Conservation (phyloP, 2,113 vertebrate species). For the Anhinga anhinga region DNA sequence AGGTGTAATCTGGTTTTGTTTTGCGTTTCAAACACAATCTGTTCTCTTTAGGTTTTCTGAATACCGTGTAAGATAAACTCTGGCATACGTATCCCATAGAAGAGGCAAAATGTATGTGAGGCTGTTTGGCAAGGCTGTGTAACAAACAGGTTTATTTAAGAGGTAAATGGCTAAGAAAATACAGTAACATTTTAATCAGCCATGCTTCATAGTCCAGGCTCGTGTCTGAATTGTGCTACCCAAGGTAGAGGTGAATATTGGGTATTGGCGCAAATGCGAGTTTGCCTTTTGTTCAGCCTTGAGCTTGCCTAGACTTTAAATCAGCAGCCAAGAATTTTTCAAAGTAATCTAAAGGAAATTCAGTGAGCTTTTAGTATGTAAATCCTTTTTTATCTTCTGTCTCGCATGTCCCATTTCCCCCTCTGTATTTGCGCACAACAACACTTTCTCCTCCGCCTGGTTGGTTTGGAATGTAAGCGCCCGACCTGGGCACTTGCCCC, state of each 20-base stretch:
- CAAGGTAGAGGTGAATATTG: background rate
- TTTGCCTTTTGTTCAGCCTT: background rate
- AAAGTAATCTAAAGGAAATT: background rate
- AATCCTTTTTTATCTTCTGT: background rate
- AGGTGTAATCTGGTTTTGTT: background rate
- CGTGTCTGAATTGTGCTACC: background rate
- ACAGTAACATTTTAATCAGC: background rate
- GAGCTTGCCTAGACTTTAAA: background rate
- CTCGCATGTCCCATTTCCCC: background rate
- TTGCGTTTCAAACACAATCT: background rate
- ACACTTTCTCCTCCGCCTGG: background rate
- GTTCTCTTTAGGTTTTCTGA: background rate
- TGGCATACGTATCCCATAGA: fast-evolving
- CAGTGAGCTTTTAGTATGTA: background rate
- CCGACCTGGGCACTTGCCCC: background rate
- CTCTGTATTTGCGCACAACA: fast-evolving
- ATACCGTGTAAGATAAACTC: background rate
- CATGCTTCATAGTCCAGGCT: background rate
- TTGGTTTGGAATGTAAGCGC: fast-evolving
- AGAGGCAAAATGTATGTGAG: background rate
- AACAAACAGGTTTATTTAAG: background rate
- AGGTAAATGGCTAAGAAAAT: background rate
- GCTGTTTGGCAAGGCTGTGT: background rate
- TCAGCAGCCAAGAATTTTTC: background rate
- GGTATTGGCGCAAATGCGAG: background rate